Evolutionary conservation across 2,888 invertebrate species (phyloP), one percentile per base, ranked within the genome.

Genomic region (Strigamia crassipes): DNA sequence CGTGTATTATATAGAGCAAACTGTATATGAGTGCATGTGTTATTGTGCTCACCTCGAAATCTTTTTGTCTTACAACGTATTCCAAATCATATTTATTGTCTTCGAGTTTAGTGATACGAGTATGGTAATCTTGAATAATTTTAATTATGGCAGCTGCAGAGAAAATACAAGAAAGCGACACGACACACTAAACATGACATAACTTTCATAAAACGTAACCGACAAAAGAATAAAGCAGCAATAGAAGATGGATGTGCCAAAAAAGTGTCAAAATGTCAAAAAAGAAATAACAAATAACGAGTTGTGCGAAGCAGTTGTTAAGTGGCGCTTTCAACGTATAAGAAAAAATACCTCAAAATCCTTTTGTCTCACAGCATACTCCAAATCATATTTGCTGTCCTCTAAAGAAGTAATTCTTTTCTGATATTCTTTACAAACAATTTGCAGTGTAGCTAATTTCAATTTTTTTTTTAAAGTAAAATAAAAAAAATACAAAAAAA

Each of bases 41-140:
- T 80, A 66, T 18, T 18, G 13, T 46, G 12, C 13, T 80, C 34
- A 56, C 56, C 46, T 38, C 78, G 41, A 77, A 93, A 90, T 96
- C 95, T 93, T 95, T 97, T 91, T 93, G 94, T 90, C 95, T 92
- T 91, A 94, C 94, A 91, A 93, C 93, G 91, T 94, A 93, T 92
- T 99, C 99, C 93, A 98, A 94, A 92, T 99, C 99, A 92, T 94
- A 99, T 92, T 98, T 98, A 92, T 96, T 96, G 91, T 95, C 95
- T 92, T 98, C 97, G 91, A 98, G 94, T 89, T 91, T 90, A 91
- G 91, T 92, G 90, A 97, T 91, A 92, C 93, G 95, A 90, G 94
- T 92, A 93, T 97, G 95, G 92, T 96, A 95, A 91, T 94, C 92
- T 91, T 93, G 93, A 92, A 95, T 94, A 91, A 96, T 91, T 91